A percentile compares a stretch with the other conserved stretches of the same genome.
Evolutionary conservation across 2,113 vertebrate species (phyloP).

Genomic region (Laticauda laticaudata): DNA sequence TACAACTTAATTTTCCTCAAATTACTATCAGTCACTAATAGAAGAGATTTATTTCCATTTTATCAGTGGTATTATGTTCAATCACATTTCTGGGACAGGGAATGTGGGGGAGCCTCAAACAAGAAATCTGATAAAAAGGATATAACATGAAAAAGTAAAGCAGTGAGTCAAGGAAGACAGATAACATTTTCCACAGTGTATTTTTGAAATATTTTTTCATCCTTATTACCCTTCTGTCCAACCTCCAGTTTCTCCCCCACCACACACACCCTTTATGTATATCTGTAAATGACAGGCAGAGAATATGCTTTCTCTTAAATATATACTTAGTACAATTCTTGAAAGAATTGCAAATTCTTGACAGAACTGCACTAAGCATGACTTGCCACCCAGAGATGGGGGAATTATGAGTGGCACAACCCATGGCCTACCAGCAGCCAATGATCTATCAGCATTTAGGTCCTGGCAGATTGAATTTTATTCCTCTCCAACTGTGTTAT

Average conservation of each 20-base stretch:
- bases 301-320: constrained; percentile 54
- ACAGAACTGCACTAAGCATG: constrained; percentile 68
- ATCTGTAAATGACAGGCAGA: neutral
- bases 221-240: constrained; percentile 2
- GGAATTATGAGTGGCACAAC: constrained; percentile 60
- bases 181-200: constrained; percentile 67
- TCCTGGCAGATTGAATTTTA: constrained; percentile 61
- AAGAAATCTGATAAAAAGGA: constrained; percentile 88
- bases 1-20: constrained; percentile 96
- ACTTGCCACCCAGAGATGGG: constrained; percentile 65
- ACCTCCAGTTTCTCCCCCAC: neutral
- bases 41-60: constrained; percentile 91
- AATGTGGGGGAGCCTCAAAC: constrained; percentile 76
- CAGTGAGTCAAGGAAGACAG: constrained; percentile 69
- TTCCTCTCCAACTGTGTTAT: constrained; percentile 51
- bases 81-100: constrained; percentile 64
- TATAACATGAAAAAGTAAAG: constrained; percentile 76
- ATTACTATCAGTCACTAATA: constrained; percentile 92
- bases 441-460: constrained; percentile 61
- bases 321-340: constrained; percentile 69
- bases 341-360: constrained; percentile 68
- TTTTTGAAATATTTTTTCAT: constrained; percentile 70
- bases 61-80: constrained; percentile 85
- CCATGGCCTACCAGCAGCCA: constrained; percentile 52
- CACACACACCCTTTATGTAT: constrained; percentile 31